Base-by-base conservation (phyloP, 2,113 vertebrate genomes). In the Hepsetus odoe region DNA sequence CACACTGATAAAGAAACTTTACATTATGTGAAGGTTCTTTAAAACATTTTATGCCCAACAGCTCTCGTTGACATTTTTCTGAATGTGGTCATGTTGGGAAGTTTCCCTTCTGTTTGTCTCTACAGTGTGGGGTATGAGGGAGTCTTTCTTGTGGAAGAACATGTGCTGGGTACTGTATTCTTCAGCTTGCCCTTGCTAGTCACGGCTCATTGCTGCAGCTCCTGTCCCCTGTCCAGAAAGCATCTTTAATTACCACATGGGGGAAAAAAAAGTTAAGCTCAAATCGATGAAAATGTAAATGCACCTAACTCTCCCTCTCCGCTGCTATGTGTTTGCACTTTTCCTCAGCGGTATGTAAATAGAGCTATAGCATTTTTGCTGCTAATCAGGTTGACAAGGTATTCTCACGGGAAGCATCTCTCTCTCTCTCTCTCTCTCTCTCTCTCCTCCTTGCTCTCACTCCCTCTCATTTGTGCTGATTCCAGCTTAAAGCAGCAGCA, bases 221-320 rank as follows among this genome's bases (percentile, higher is more conserved):
- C 30, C 32, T 49, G 7, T 35, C n/a, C 32, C 14, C 77, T 82
- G 74, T 77, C 18, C 72, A 86, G 70, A 22, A 58, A 24, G 35
- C 2, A 62, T 79, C 85, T 75, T 83, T 85, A 86, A 87, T 85
- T 85, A 86, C 66, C 80, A 2, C 9, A 18, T 10, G 16, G 40
- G 40, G 30, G 11, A 20, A 80, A 78, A 85, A 49, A 86, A 80
- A 84, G 74, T 83, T 88, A 79, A 85, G 85, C 84, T 89, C 78
- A 76, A 86, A 89, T 90, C 86, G 87, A 87, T 90, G 83, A 83
- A 88, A 89, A 90, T 88, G 85, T 86, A 89, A 89, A 90, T 53
- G 13, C 14, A 49, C 22, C 81, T 69, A 51, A 79, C 12, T 40
- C 46, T 75, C 79, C 87, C 80, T 46, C 9, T 20, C 28, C 28